These are phyloP conservation scores for Misgurnus mizolepis DNA, from an alignment of 2,113 vertebrate species.

Conservation along the genomic window DNA sequence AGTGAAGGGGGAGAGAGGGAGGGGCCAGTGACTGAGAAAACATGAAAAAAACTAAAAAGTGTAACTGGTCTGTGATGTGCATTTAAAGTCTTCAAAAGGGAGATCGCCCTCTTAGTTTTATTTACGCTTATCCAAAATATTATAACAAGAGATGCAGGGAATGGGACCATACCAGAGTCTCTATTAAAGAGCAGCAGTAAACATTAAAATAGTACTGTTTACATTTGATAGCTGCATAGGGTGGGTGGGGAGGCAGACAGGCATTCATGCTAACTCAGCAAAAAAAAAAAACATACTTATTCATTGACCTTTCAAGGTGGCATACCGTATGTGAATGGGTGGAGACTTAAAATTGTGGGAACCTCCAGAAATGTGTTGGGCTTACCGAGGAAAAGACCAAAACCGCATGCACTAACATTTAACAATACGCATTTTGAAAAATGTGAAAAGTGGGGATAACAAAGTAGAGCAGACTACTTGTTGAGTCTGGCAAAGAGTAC, in stretches of 20 bases:
- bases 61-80: background rate
- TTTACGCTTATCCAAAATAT: too few species aligned
- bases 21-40: background rate
- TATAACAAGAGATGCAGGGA: background rate
- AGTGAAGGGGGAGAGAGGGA: conserved; percentile 1
- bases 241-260: background rate
- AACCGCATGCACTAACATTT: background rate
- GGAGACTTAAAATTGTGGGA: too few species aligned
- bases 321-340: too few species aligned
- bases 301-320: background rate
- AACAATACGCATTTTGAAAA: background rate
- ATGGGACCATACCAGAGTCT: background rate
- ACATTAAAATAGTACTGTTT: too few species aligned
- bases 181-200: too few species aligned
- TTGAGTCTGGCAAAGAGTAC: conserved; percentile 28
- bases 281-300: conserved; percentile 11
- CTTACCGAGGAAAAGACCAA: background rate
- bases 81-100: background rate
- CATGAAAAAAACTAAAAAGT: background rate
- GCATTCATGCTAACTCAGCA: background rate
- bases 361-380: conserved; percentile 4
- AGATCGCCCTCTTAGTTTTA: too few species aligned
- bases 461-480: conserved; percentile 39
- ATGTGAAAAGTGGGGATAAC: background rate
- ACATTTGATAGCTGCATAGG: too few species aligned